Conservation (phyloP, 2,888 invertebrate genomes). For the Cantharis rustica region DNA sequence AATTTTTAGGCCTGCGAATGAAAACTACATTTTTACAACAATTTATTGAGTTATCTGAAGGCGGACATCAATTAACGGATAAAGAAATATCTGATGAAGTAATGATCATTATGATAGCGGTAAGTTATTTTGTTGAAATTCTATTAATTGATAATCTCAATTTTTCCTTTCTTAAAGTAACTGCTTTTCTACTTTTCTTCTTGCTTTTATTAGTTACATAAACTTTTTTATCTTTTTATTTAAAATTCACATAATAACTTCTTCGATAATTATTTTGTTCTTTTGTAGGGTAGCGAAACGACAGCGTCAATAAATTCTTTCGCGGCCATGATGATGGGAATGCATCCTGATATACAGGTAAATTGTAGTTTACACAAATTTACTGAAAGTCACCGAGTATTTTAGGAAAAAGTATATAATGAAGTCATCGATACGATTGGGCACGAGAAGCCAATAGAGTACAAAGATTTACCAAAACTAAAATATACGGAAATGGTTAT, state of each 20-base stretch:
- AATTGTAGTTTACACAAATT: background rate
- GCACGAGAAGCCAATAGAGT: slow-evolving; percentile 51
- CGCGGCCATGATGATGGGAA: slow-evolving; percentile 40
- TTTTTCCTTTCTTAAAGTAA: no score
- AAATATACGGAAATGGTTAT: background rate
- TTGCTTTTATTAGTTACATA: no score
- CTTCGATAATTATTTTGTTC: no score
- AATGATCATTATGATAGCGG: no score
- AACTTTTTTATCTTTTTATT: no score
- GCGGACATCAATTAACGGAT: slow-evolving; percentile 49
- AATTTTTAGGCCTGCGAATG: slow-evolving; percentile 27
- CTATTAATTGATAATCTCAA: no score
- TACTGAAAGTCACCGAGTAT: no score
- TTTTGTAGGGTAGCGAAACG: slow-evolving; percentile 3
- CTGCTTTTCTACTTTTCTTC: no score
- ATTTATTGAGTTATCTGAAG: slow-evolving; percentile 57
- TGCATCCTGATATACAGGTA: slow-evolving; percentile 44
- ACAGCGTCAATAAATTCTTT: slow-evolving; percentile 38
- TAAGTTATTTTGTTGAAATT: no score
- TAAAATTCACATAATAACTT: no score
- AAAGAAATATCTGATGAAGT: slow-evolving; percentile 61
- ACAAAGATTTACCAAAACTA: background rate
- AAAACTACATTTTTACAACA: slow-evolving; percentile 57
- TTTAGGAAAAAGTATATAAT: slow-evolving; percentile 47
- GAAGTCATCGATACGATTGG: slow-evolving; percentile 57